phyloP scores from a whole-genome alignment of 2,888 invertebrate species.

The Pinctada fucata region DNA sequence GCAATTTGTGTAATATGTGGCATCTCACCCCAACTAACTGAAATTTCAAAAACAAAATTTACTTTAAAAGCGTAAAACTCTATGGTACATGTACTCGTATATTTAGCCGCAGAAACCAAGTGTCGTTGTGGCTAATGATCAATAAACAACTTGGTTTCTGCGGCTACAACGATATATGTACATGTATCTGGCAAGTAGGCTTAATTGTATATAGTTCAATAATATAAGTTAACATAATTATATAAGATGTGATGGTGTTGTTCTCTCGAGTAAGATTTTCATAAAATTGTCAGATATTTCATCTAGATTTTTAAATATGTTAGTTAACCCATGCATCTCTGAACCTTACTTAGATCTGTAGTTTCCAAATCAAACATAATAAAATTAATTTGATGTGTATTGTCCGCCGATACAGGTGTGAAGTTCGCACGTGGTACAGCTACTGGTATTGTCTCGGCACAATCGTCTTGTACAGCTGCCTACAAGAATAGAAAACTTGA shows the following conservation, averaged over 20 bases:
- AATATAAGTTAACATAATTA: too few species aligned
- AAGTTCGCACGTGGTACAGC: background rate
- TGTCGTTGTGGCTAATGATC: too few species aligned
- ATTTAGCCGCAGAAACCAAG: too few species aligned
- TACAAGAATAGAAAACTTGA: too few species aligned
- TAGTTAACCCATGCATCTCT: background rate
- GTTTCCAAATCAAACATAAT: background rate
- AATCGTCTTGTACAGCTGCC: too few species aligned
- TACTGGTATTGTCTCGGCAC: background rate
- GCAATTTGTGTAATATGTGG: conserved; percentile 43
- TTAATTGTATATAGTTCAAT: too few species aligned
- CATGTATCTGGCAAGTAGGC: too few species aligned
- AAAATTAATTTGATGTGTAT: background rate
- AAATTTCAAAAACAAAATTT: conserved; percentile 10
- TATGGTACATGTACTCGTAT: too few species aligned
- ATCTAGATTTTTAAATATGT: background rate
- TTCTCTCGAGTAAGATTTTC: too few species aligned
- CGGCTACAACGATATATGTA: too few species aligned
- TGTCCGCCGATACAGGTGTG: background rate
- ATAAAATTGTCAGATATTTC: background rate
- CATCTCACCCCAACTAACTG: conserved; percentile 30
- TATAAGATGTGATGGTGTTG: too few species aligned
- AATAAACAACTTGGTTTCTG: too few species aligned
- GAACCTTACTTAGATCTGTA: background rate
- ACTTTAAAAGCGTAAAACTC: background rate